Evolutionary conservation across 1,140 invertebrate genomes (phyloP), one percentile per base, ranked within the genome.

Genomic region (Venturia canescens): DNA sequence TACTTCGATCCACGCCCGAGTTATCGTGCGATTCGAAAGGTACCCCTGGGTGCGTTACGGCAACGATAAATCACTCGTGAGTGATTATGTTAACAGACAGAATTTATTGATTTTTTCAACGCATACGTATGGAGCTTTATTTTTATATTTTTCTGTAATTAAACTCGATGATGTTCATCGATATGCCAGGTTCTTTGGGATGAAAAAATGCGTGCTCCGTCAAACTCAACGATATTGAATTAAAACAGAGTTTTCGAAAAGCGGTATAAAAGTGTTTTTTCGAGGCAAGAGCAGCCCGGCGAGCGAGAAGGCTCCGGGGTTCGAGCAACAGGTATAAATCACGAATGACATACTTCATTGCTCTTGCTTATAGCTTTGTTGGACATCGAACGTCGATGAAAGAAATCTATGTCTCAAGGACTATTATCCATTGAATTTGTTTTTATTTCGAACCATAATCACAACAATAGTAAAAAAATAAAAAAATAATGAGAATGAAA

Each of bases 251-350:
- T 53, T 60, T 53, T 50, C 29, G 53, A 48, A 60, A 87, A 90
- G 86, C 84, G 81, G 87, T 86, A 87, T 88, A 90, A 92, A 91
- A 90, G 90, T 92, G 91, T 92, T 91, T 88, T 90, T 89, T 87
- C 90, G 89, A 82, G 84, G 89, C 85, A 89, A 84, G 86, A 88
- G 78, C 81, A 88, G 86, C 86, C 89, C 91, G 90, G 86, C 89
- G 87, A 88, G 88, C 89, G 88, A 90, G 84, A 85, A 84, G 87
- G 88, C 89, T 89, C 89, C 90, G 88, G 89, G 89, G 87, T 85
- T 86, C 83, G 89, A 90, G 90, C 91, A 91, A 91, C 90, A 91
- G 91, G 90, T 91, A 91, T n/a, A 90, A 84, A 87, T 85, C 27
- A 77, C 70, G 44, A 57, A 63, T 26, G 60, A 23, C 29, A 38